phyloP scores from a whole-genome alignment of 2,797 vertebrate genomes.

The Clamator glandarius region DNA sequence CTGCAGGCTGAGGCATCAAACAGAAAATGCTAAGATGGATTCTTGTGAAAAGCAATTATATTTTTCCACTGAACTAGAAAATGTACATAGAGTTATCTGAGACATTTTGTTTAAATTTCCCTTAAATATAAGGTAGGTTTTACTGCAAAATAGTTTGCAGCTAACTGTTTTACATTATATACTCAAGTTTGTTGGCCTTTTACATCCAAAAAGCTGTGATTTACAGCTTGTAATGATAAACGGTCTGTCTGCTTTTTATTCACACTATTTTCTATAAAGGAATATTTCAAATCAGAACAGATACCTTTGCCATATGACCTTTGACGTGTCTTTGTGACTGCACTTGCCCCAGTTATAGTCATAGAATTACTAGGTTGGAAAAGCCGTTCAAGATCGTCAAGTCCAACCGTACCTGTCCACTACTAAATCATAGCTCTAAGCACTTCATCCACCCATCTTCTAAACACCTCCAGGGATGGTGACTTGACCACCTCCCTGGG shows the following conservation, averaged over 20 bases:
- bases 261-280: background rate
- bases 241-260: background rate
- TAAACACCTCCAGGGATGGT: too few relatives aligned
- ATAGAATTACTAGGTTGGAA: too few relatives aligned
- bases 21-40: background rate
- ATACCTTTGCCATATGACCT: background rate
- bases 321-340: background rate
- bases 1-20: background rate
- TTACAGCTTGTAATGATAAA: background rate
- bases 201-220: background rate
- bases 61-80: constrained; percentile 25
- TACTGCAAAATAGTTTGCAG: background rate
- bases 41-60: constrained; percentile 4
- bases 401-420: too few relatives aligned
- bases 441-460: too few relatives aligned
- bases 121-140: background rate
- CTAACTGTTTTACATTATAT: background rate
- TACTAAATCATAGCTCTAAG: too few relatives aligned
- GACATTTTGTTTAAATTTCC: background rate
- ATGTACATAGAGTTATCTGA: background rate
- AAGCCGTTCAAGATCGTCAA: too few relatives aligned
- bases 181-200: background rate
- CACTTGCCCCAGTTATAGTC: background rate
- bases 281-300: background rate
- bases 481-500: too few relatives aligned